A percentile compares a stretch with the other conserved stretches of the same genome.
phyloP scores from a whole-genome alignment of 2,888 invertebrate genomes.

The Drosophila ezoana region DNA sequence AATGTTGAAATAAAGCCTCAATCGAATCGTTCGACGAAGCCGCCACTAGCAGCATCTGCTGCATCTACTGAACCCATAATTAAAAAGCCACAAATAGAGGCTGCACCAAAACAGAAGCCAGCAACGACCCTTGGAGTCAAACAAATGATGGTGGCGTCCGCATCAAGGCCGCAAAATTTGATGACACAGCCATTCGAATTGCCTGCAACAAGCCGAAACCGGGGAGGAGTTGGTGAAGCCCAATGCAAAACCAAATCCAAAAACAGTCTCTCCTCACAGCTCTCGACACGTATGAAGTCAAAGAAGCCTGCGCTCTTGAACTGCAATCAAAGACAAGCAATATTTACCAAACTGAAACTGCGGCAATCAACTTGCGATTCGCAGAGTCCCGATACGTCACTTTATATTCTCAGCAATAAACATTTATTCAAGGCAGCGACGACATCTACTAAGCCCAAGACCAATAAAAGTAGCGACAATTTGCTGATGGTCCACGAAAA shows the following conservation, averaged over 20 bases:
- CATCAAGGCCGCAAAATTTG: constrained; percentile 6
- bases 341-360: constrained; percentile 6
- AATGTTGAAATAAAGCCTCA: not conserved
- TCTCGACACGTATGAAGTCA: constrained; percentile 53
- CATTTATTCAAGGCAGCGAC: constrained; percentile 43
- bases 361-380: constrained; percentile 5
- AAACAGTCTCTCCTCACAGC: not conserved
- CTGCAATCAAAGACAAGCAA: constrained; percentile 16
- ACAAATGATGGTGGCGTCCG: not conserved
- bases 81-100: not conserved
- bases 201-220: constrained; percentile 2
- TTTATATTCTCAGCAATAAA: constrained; percentile 18
- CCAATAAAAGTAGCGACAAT: constrained; percentile 9
- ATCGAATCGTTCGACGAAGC: not conserved
- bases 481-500: constrained; percentile 15
- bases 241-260: constrained; percentile 42
- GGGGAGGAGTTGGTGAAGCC: constrained; percentile 35
- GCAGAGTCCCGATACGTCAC: constrained; percentile 43
- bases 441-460: constrained; percentile 57
- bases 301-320: constrained; percentile 17
- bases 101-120: not conserved
- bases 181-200: constrained; percentile 37
- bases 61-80: not conserved
- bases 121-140: no score
- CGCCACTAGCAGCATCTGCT: not conserved